These are phyloP conservation scores for Protonemura montana DNA, from an alignment of 2,888 invertebrate species.

Conservation along the genomic window DNA sequence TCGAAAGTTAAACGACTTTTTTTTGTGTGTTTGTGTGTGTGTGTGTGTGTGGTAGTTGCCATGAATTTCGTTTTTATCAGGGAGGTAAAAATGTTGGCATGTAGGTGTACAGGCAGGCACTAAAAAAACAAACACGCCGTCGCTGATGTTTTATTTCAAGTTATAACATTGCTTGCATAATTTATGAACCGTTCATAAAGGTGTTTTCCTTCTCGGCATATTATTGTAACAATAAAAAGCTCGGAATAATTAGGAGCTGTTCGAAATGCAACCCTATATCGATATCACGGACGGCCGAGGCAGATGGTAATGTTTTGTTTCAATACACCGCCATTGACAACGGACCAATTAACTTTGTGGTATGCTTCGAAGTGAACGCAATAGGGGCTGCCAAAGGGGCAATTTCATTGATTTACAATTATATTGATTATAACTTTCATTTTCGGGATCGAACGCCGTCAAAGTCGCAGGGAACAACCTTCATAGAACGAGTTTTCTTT, in stretches of 20 bases:
- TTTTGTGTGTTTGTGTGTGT: too few species aligned
- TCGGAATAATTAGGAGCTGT: not conserved
- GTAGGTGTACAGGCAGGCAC: not conserved
- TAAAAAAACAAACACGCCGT: not conserved
- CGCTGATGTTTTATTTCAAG: not conserved
- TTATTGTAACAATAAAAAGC: not conserved
- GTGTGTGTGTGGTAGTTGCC: not conserved
- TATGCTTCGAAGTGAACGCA: not conserved
- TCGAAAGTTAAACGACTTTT: not conserved
- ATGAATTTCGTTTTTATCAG: not conserved
- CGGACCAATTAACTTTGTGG: not conserved
- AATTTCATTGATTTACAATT: not conserved
- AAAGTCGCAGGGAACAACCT: not conserved
- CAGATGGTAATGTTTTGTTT: not conserved
- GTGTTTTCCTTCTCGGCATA: not conserved
- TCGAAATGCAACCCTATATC: not conserved
- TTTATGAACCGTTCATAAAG: not conserved
- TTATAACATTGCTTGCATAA: not conserved
- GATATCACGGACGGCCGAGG: not conserved
- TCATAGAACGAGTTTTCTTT: not conserved
- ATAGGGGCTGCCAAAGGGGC: not conserved
- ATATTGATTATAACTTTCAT: not conserved
- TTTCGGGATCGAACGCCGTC: not conserved
- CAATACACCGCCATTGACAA: not conserved
- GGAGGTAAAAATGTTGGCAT: not conserved